Evolutionary conservation across 2,113 vertebrate species (phyloP), one percentile per base, ranked within the genome.

Genomic region (Heterocephalus glaber): DNA sequence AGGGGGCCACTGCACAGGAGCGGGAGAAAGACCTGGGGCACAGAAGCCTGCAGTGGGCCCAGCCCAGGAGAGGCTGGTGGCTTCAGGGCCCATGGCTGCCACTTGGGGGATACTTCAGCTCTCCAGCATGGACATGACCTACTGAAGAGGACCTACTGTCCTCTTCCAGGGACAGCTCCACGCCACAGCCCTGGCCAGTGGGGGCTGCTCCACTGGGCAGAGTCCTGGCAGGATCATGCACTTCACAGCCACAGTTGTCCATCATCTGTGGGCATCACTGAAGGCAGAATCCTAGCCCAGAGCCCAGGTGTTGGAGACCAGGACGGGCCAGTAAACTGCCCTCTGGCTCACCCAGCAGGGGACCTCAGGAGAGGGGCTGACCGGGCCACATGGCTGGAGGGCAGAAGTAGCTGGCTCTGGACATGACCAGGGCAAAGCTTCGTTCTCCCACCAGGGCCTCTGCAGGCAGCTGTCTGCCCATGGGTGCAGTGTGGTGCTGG

Each of bases 401-500:
- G 2, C 56, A 33, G 20, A 68, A 26, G 38, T 44, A 54, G 41
- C 26, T 79, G 26, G 26, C n/a, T 30, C 35, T 16, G 17, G 20
- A 28, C 7, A 6, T 44, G 54, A 19, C 58, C 58, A n/a, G 6
- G 30, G 9, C 19, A 47, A 47, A 38, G 66, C 41, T 72, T 66
- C 44, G 2, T n/a, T 56, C 19, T 10, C 10, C 20, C 33, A n/a
- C 7, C 33, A 5, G n/a, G 52, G 9, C 24, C 33, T 70, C 56
- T 20, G 61, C 28, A 35, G 4, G n/a, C 26, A 0, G 4, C 38
- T 1, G 8, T 3, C 47, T 2, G 54, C 28, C 28, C 0, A 16
- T 3, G 2, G 11, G 26, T 0, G 4, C 35, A 6, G 4, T 12
- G 49, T 35, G 30, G 38, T 17, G 85, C 76, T 30, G n/a, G 66